phyloP scores from a whole-genome alignment of 2,113 vertebrate genomes.

The Protobothrops mucrosquamatus region DNA sequence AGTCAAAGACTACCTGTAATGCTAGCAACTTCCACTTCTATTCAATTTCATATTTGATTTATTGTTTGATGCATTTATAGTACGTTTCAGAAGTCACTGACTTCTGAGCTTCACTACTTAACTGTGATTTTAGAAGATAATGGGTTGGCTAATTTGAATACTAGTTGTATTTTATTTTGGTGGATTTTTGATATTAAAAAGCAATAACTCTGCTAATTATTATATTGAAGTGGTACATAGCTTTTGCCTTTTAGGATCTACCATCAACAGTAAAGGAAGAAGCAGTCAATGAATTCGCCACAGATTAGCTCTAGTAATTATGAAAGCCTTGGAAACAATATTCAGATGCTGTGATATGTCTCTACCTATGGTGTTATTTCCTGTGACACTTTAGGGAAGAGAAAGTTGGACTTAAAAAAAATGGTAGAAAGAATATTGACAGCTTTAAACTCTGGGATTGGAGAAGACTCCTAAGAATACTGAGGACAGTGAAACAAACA shows the following conservation, averaged over 20 bases:
- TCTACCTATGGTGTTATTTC: too few species aligned
- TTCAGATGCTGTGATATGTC: too few species aligned
- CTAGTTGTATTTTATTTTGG: slow-evolving; percentile 2
- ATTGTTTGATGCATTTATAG: slow-evolving; percentile 22
- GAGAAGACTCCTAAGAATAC: background rate
- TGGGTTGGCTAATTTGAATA: background rate
- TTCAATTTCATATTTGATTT: background rate
- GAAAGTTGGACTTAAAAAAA: too few species aligned
- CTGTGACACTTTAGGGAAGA: too few species aligned
- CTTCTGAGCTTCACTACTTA: background rate
- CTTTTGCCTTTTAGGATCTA: too few species aligned
- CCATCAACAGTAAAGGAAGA: too few species aligned
- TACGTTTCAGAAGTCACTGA: slow-evolving; percentile 15
- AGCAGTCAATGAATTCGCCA: too few species aligned
- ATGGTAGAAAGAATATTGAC: background rate
- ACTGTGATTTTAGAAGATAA: background rate
- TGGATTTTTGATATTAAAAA: background rate
- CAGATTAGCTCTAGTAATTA: too few species aligned
- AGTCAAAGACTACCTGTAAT: background rate
- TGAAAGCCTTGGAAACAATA: too few species aligned
- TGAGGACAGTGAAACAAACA: background rate
- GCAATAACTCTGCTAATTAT: background rate
- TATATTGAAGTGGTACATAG: too few species aligned
- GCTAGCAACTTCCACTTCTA: background rate
- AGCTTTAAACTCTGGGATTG: background rate